These are phyloP conservation scores for Ganaspis sp. DNA, from an alignment of 1,140 invertebrate species.

Conservation along the genomic window DNA sequence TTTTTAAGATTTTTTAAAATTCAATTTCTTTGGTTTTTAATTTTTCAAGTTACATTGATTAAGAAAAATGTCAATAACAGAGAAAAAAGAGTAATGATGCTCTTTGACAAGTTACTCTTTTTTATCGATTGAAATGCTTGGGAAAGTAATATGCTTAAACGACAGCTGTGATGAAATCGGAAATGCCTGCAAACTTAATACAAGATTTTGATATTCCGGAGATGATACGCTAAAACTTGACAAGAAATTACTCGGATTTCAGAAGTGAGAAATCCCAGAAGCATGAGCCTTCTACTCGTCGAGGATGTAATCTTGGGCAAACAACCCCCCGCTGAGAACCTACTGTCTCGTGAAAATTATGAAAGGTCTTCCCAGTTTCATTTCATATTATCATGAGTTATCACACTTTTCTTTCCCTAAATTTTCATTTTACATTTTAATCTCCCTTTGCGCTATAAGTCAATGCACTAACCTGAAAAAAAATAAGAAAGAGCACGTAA, in stretches of 20 bases:
- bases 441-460: background rate
- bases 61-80: background rate
- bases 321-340: conserved; percentile 13
- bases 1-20: too few relatives aligned
- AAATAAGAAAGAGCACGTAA: too few relatives aligned
- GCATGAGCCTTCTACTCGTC: conserved; percentile 1
- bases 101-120: background rate
- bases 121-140: background rate
- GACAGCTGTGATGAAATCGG: conserved; percentile 28
- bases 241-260: conserved; percentile 21
- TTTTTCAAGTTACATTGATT: too few relatives aligned
- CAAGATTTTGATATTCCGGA: conserved; percentile 18
- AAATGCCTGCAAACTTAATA: conserved; percentile 18
- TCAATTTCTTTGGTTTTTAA: too few relatives aligned
- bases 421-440: background rate
- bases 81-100: background rate
- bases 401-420: background rate
- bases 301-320: conserved; percentile 12
- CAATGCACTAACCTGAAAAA: too few relatives aligned
- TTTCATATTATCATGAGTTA: conserved; percentile 4
- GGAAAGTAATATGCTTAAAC: background rate
- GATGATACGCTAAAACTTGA: conserved; percentile 28
- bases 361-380: background rate
- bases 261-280: conserved; percentile 11
- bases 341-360: conserved; percentile 22